phyloP scores from a whole-genome alignment of 1,140 invertebrate species.

The Parapsyche elsis region DNA sequence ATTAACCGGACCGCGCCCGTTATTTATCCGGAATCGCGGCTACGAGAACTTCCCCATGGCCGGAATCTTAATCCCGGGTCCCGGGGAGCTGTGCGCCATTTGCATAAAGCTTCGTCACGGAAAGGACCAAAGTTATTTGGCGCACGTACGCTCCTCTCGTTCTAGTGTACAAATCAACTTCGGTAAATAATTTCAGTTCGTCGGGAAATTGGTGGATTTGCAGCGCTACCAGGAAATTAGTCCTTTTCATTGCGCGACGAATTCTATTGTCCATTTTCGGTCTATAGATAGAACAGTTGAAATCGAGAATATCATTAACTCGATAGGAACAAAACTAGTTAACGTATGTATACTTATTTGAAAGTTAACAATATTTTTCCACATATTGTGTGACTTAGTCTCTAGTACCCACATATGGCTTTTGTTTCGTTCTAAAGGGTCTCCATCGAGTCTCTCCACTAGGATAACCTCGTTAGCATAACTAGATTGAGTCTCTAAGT shows the following conservation, averaged over 20 bases:
- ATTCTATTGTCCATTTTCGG: background rate
- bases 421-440: slow-evolving; percentile 18
- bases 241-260: background rate
- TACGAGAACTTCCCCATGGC: background rate
- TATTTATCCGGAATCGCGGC: slow-evolving; percentile 17
- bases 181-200: slow-evolving; percentile 21
- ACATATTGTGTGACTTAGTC: no score
- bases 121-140: slow-evolving; percentile 9
- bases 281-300: no score
- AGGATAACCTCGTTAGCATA: slow-evolving; percentile 54
- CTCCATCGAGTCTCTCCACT: slow-evolving; percentile 27
- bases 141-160: background rate
- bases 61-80: slow-evolving; percentile 6
- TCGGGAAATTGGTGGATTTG: background rate
- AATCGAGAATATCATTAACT: no score
- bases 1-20: slow-evolving; percentile 28
- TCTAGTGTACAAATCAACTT: background rate
- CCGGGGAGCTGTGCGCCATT: background rate
- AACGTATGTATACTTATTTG: no score
- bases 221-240: background rate
- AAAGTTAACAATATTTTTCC: no score
- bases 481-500: slow-evolving; percentile 55
- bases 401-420: no score
- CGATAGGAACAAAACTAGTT: no score
- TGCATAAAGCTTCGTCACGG: background rate